Evolutionary conservation across 2,797 vertebrate genomes (phyloP), one percentile per base, ranked within the genome.

Genomic region (Myripristis jacobus): DNA sequence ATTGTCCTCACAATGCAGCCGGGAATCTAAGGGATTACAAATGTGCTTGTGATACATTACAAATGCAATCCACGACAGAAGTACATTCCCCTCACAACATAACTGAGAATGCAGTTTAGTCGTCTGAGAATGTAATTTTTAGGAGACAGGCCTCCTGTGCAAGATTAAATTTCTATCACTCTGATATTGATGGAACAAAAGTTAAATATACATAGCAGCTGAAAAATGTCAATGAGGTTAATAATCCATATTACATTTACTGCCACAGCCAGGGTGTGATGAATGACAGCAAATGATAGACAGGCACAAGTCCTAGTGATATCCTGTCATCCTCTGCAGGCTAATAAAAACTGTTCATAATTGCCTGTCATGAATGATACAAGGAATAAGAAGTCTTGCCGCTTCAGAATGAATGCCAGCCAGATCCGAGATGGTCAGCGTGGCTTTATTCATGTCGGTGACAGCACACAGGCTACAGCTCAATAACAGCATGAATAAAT

Each of bases 281-380:
- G 67, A 82, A 81, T 54, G 48, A 36, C 54, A 62, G 9, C 36
- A 1, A 51, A 56, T 41, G 60, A 81, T 34, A 43, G 73, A 64
- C 36, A 10, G 3, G 22, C 66, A 84, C 74, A 83, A 83, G 75
- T 84, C 62, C 72, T n/a, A 62, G 18, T 24, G 56, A 79, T 80
- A 75, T 75, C 79, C 85, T 55, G 50, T 65, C 73, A 81, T 68
- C 58, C 9, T 54, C 21, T 63, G 63, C 48, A 3, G 0, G 0
- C 73, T 56, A 70, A 77, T 83, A 84, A 80, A 83, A 84, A 75
- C 67, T 52, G 11, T 60, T 22, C 27, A 75, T 79, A 74, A 82
- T 81, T 85, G 71, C 65, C 64, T 82, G 80, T 77, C 71, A 52
- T 70, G 54, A 59, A 3, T 73, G 69, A 79, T 63, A 8, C 66